Base-by-base conservation (phyloP, 2,113 vertebrate genomes). In the Nematolebias whitei region DNA sequence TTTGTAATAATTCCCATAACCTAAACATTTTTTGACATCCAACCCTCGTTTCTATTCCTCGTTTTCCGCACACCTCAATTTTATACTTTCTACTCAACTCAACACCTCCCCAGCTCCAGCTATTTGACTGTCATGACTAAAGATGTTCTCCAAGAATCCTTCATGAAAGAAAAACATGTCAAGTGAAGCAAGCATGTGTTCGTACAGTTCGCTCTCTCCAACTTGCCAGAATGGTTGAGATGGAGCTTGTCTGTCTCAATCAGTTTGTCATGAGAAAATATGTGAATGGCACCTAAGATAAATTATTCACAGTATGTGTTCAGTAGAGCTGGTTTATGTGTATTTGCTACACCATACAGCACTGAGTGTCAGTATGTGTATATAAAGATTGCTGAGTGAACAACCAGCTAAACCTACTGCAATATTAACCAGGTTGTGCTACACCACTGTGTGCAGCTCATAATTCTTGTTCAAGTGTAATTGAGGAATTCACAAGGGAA, bases 221-320 rank as follows among this genome's bases (percentile, higher is more conserved):
- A 51, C 26, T 14, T 52, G 59, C 40, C 49, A 35, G 64, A 2
- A 39, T 68, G 76, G 58, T 53, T 57, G 76, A 67, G 63, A 23
- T 29, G 45, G 6, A 38, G 5, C 51, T 59, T 63, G 32, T 64
- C 61, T 32, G 63, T 18, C 54, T 1, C 44, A 76, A 44, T 68
- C 52, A 38, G n/a, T 32, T 24, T 49, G 43, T 63, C 77, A 50
- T 57, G 18, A n/a, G 58, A 61, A 58, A 55, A 71, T 41, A 61
- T 48, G 49, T 74, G 32, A 19, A 56, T 52, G 66, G 66, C 55
- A 68, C 71, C 72, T 47, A 22, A 40, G 19, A 80, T 80, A 70
- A 76, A 86, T 81, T 80, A 87, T 84, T 82, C 51, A 84, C 49
- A 68, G 18, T 48, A 16, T 68, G 45, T 50, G 63, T 20, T 54